phyloP scores from a whole-genome alignment of 2,797 vertebrate genomes.

The Pelochelys cantorii region DNA sequence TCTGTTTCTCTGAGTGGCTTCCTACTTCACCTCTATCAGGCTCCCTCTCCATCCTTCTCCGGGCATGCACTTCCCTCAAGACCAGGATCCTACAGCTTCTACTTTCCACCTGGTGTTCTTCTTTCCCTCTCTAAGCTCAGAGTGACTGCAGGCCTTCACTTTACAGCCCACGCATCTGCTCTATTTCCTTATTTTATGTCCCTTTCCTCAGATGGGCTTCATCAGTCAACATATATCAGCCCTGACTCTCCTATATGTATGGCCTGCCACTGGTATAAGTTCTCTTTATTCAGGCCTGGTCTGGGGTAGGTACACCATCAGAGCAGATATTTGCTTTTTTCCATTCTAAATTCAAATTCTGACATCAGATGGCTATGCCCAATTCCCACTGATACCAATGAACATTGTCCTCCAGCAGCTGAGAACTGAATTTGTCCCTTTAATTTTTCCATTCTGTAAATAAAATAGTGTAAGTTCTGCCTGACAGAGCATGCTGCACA shows the following conservation, averaged over 20 bases:
- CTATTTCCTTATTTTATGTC: background rate
- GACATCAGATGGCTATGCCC: fast-evolving
- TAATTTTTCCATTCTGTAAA: background rate
- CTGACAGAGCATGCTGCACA: background rate
- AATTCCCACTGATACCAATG: background rate
- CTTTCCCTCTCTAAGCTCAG: background rate
- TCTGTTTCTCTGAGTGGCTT: background rate
- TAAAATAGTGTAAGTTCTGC: background rate
- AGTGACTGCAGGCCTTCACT: background rate
- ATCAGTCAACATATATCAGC: background rate
- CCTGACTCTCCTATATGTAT: background rate
- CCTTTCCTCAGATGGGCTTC: background rate
- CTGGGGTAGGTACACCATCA: background rate
- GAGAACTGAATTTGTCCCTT: background rate
- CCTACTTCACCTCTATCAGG: background rate
- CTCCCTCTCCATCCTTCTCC: background rate
- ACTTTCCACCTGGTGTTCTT: background rate
- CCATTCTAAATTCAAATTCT: background rate
- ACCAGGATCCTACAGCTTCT: background rate
- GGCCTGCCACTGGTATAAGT: background rate
- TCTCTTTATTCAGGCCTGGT: background rate
- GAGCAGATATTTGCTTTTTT: background rate
- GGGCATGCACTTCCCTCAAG: background rate
- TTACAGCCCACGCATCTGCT: background rate
- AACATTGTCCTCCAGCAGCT: background rate